phyloP scores from a whole-genome alignment of 2,888 invertebrate genomes.

The Myathropa florea region DNA sequence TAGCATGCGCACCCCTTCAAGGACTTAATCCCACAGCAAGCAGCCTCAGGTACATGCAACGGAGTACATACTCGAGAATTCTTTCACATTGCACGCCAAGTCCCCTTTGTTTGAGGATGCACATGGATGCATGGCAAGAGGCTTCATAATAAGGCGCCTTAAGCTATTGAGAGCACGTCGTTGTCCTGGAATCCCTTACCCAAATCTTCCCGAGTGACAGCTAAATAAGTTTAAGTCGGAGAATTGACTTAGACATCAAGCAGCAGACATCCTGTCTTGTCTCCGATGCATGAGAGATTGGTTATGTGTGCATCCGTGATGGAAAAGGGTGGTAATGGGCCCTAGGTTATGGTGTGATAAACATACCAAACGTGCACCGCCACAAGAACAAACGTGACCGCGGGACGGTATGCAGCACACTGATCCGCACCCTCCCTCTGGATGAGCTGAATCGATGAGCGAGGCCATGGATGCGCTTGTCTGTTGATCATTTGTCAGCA shows the following conservation, averaged over 20 bases:
- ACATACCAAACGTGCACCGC: conserved; percentile 8
- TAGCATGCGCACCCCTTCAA: neutral
- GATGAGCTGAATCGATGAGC: conserved; percentile 7
- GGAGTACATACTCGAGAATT: neutral
- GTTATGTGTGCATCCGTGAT: neutral
- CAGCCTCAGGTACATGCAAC: neutral
- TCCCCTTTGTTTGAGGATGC: neutral
- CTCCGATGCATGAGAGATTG: neutral
- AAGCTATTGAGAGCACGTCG: conserved; percentile 24
- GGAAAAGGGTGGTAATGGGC: no score
- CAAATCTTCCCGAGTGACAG: neutral
- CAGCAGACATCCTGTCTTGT: conserved; percentile 4
- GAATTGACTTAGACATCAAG: conserved; percentile 10
- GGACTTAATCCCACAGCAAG: neutral
- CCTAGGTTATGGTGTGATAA: conserved; percentile 14
- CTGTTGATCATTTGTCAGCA: conserved; percentile 21
- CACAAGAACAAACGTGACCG: conserved; percentile 9
- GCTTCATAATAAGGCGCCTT: conserved; percentile 18
- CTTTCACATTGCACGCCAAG: neutral
- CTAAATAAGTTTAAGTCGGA: conserved; percentile 13
- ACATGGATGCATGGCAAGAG: neutral
- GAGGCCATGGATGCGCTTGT: neutral
- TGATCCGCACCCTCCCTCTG: neutral
- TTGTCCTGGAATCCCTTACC: conserved; percentile 33
- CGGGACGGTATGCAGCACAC: conserved; percentile 19